These are phyloP conservation scores for Pipistrellus pygmaeus DNA, from an alignment of 2,797 vertebrate species.

Conservation along the genomic window DNA sequence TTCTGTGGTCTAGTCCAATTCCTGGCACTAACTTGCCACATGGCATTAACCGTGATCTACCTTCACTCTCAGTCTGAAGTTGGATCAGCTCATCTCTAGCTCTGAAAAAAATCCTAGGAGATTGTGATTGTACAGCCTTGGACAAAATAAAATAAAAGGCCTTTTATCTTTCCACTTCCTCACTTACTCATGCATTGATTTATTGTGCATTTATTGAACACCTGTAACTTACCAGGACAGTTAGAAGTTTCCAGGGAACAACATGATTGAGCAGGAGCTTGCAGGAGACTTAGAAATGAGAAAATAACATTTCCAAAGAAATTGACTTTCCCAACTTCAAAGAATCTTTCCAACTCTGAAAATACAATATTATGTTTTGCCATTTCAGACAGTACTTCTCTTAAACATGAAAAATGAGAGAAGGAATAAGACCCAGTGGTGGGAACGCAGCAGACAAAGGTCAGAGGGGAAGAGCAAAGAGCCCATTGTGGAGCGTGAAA, in stretches of 20 bases:
- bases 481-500: fast-evolving
- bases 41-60: not conserved
- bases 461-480: not conserved
- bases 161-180: not conserved
- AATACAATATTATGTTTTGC: not conserved
- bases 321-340: constrained; percentile 34
- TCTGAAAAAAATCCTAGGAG: not conserved
- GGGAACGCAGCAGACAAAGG: not conserved
- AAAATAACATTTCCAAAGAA: constrained; percentile 44
- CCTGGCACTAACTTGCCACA: too few relatives aligned
- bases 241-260: not conserved
- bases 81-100: not conserved
- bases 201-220: not conserved
- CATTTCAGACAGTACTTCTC: not conserved
- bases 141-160: not conserved
- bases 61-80: not conserved
- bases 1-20: not conserved
- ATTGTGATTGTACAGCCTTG: not conserved
- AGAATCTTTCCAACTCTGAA: constrained; percentile 53
- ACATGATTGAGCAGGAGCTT: constrained; percentile 6
- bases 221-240: not conserved
- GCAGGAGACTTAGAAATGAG: constrained; percentile 28
- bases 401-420: not conserved
- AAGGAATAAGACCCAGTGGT: too few relatives aligned
- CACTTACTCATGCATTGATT: not conserved